Conservation (phyloP, 2,113 vertebrate genomes). For the Brachyhypopomus occidentalis region DNA sequence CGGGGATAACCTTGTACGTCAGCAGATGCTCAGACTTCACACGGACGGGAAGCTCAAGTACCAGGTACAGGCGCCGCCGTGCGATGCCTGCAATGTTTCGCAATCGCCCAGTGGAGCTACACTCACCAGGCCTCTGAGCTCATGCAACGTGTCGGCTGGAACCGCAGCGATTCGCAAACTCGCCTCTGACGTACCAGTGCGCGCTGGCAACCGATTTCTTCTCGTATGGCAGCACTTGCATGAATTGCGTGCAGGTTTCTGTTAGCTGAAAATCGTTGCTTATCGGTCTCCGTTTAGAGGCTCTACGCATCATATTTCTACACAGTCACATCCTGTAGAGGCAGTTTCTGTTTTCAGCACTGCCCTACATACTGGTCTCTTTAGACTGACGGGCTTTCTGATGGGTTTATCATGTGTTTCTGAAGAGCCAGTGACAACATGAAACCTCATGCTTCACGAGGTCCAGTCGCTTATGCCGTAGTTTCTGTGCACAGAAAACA, state of each 20-base stretch:
- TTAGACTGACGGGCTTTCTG: background rate
- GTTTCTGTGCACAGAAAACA: background rate
- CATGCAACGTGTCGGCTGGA: background rate
- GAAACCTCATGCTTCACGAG: background rate
- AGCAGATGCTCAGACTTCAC: conserved; percentile 85
- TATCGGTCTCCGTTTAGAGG: background rate
- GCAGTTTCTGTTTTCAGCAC: background rate
- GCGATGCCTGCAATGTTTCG: conserved; percentile 27
- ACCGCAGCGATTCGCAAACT: background rate
- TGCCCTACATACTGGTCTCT: background rate
- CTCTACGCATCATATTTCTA: background rate
- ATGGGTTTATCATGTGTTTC: background rate
- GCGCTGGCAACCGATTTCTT: background rate
- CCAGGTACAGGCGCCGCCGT: conserved; percentile 75
- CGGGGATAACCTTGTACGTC: conserved; percentile 83
- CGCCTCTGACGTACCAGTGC: background rate
- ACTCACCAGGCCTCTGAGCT: background rate
- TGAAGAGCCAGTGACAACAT: conserved; percentile 8
- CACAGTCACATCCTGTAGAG: background rate
- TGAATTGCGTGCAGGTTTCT: background rate
- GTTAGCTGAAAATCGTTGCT: background rate
- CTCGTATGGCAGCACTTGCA: background rate
- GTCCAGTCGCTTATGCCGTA: too few relatives aligned
- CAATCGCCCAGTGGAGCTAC: background rate
- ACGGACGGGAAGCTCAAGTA: conserved; percentile 91